Percentiles rank a stretch among this genome's conserved stretches.
These are phyloP conservation scores for Aleiodes leptofemur DNA, from an alignment of 2,888 invertebrate species.

Conservation along the genomic window DNA sequence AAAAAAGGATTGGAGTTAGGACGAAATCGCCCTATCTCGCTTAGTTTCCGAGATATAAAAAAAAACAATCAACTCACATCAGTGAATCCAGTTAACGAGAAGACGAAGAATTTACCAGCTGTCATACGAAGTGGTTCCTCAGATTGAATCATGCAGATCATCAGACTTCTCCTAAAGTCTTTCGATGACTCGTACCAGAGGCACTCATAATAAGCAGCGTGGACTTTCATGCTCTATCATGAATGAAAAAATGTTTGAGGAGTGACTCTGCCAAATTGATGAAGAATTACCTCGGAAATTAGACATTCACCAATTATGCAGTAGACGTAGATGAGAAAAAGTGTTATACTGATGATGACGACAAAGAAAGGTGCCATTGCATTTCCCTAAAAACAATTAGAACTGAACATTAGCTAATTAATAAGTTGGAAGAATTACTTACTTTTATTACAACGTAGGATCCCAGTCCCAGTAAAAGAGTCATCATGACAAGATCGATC, in stretches of 20 bases:
- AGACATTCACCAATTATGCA: slow-evolving; percentile 57
- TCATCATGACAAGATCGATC: slow-evolving; percentile 57
- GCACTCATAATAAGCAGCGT: slow-evolving; percentile 77
- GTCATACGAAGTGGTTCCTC: slow-evolving; percentile 76
- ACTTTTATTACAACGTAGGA: slow-evolving; percentile 57
- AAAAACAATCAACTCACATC: slow-evolving; percentile 69
- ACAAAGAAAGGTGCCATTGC: slow-evolving; percentile 48
- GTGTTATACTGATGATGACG: slow-evolving; percentile 48
- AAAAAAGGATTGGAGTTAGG: no score
- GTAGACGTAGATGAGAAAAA: slow-evolving; percentile 52
- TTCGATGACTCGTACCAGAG: slow-evolving; percentile 78
- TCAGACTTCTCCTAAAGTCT: slow-evolving; percentile 74
- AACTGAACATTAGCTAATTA: neutral
- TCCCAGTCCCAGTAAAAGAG: slow-evolving; percentile 56
- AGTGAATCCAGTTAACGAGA: slow-evolving; percentile 77
- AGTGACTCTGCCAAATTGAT: neutral
- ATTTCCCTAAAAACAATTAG: slow-evolving; percentile 43
- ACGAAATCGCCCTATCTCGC: no score
- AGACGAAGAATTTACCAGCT: slow-evolving; percentile 77
- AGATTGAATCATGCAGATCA: slow-evolving; percentile 77
- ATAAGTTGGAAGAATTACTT: neutral
- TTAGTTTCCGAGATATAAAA: neutral
- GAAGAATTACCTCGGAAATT: slow-evolving; percentile 50
- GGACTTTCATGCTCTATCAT: slow-evolving; percentile 74
- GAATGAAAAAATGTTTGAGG: neutral